phyloP scores from a whole-genome alignment of 1,140 invertebrate species.

The Periplaneta americana region DNA sequence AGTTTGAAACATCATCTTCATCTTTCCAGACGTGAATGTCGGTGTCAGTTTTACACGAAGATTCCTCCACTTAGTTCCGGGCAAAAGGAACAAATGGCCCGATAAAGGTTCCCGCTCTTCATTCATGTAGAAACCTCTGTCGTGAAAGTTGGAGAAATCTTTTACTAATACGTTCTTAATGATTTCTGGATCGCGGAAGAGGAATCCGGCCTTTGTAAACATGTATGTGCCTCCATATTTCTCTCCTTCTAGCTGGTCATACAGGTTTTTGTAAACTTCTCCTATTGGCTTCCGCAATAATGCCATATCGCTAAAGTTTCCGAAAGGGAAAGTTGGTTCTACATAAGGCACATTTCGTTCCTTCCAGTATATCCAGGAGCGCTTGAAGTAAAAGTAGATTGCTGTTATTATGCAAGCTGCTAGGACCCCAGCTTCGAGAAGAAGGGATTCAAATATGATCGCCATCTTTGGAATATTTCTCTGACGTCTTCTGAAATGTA shows the following conservation, averaged over 20 bases:
- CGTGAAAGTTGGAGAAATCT: slow-evolving; percentile 43
- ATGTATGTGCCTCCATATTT: slow-evolving; percentile 40
- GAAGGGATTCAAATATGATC: neutral
- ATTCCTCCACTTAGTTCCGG: slow-evolving; percentile 36
- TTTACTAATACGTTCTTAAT: slow-evolving; percentile 41
- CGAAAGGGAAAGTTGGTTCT: slow-evolving; percentile 32
- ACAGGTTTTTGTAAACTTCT: slow-evolving; percentile 9
- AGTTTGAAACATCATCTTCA: slow-evolving; percentile 40
- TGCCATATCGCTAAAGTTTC: slow-evolving; percentile 26
- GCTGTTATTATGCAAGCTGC: neutral
- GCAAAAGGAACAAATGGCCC: neutral
- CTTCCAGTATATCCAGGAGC: slow-evolving; percentile 38
- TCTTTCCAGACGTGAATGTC: slow-evolving; percentile 41
- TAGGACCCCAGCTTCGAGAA: neutral
- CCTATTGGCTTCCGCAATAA: neutral
- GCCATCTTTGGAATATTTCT: neutral
- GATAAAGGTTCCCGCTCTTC: slow-evolving; percentile 31
- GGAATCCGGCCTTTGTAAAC: slow-evolving; percentile 40
- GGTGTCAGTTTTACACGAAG: slow-evolving; percentile 40
- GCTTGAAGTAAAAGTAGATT: slow-evolving; percentile 23
- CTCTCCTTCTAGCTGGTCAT: slow-evolving; percentile 32
- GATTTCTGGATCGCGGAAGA: slow-evolving; percentile 42
- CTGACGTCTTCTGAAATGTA: too few relatives aligned
- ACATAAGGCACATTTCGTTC: slow-evolving; percentile 32
- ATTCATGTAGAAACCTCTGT: slow-evolving; percentile 38